These are phyloP conservation scores for Bolborhynchus lineola DNA, from an alignment of 2,113 vertebrate genomes.

Conservation along the genomic window DNA sequence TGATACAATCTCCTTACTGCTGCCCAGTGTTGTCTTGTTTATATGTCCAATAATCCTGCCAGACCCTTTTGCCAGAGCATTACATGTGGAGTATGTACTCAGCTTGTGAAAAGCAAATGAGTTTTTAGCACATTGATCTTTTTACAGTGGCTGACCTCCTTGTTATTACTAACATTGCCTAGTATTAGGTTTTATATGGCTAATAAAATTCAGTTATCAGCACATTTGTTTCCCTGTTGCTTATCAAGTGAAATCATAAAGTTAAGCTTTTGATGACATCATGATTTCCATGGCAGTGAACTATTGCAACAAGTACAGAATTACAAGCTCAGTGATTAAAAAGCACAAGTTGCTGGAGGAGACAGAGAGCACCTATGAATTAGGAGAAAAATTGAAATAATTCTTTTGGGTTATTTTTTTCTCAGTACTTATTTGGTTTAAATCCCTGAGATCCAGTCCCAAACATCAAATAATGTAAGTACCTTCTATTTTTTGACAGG, in stretches of 20 bases:
- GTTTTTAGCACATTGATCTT: background rate
- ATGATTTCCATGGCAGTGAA: background rate
- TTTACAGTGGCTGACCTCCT: background rate
- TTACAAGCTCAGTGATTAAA: background rate
- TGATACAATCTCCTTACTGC: slow-evolving; percentile 44
- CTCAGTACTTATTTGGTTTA: background rate
- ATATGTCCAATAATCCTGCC: background rate
- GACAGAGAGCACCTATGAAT: background rate
- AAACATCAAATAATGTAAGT: background rate
- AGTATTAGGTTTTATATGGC: background rate
- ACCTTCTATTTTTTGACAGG: slow-evolving; percentile 70
- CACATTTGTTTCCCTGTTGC: background rate
- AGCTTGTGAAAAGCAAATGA: background rate
- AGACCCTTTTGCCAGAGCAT: background rate
- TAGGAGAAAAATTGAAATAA: background rate
- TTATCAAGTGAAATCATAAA: background rate
- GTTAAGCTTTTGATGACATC: background rate
- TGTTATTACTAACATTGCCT: background rate
- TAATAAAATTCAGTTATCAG: background rate
- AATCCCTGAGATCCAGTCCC: background rate
- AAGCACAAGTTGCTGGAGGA: background rate
- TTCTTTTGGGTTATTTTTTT: background rate
- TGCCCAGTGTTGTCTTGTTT: slow-evolving; percentile 41
- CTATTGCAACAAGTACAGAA: background rate
- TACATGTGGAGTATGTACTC: background rate